Evolutionary conservation across 2,113 vertebrate species (phyloP), one percentile per base, ranked within the genome.

Genomic region (Monarcha castaneiventris): DNA sequence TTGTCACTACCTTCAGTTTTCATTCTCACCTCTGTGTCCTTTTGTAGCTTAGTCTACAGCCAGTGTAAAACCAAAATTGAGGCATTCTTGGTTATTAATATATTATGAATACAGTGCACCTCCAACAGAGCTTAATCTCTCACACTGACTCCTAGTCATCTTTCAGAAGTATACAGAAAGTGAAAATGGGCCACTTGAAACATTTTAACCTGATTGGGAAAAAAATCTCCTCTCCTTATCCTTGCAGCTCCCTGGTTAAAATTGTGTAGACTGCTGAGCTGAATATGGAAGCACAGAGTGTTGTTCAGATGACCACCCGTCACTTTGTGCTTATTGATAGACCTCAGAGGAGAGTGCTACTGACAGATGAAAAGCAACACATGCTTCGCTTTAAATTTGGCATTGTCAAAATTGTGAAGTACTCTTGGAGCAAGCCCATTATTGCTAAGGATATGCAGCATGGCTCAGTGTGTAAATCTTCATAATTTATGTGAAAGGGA

Each of bases 161-260:
- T 90, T 80, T 95, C 82, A 81, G 55, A 87, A 83, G 80, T 32
- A 13, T 68, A 74, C 68, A 78, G 87, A 84, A 95, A 62, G 83
- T 14, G 13, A 94, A 94, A 97, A 94, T 93, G 89, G 75, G 75
- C 93, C 93, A 90, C 94, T 96, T 96, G 93, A 97, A 97, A 85
- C 69, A 55, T 94, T 96, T 97, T 94, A 94, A 69, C 59, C 43
- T 94, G 89, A 94, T 67, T 88, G 82, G 59, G 61, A 89, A 83
- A 94, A 81, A 93, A 55, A 68, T 32, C 39, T 64, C 69, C 75
- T 48, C 75, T 73, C 48, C 54, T 89, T 82, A 79, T 77, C 27
- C 58, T 79, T 74, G 72, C 72, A 78, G 32, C 49, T 79, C 35
- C n/a, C 32, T 62, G 61, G 44, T 87, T 90, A 89, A 94, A 96